Conservation (phyloP, 2,888 invertebrate genomes). For the Xylocampa areola region DNA sequence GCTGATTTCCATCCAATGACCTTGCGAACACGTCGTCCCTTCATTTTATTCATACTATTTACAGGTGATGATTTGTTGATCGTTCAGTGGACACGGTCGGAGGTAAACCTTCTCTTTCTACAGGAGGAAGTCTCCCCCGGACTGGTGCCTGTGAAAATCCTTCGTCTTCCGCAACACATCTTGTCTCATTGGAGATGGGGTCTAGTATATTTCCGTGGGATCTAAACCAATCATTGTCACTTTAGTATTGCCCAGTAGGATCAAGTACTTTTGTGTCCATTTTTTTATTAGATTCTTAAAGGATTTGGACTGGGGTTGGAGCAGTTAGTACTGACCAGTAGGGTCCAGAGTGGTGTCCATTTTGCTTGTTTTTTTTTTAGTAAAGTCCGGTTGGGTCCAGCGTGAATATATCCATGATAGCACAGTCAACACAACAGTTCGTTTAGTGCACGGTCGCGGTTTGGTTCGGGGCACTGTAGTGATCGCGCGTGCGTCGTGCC, state of each 20-base stretch:
- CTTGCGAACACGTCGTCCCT: constrained; percentile 79
- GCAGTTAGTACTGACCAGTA: constrained; percentile 79
- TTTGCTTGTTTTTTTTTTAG: constrained; percentile 63
- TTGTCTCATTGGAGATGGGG: constrained; percentile 67
- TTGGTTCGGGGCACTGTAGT: constrained; percentile 70
- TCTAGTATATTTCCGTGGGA: constrained; percentile 85
- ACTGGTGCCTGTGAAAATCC: constrained; percentile 81
- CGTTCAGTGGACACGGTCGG: constrained; percentile 64
- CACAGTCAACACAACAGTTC: constrained; percentile 80
- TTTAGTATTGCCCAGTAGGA: constrained; percentile 83
- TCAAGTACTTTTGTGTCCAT: constrained; percentile 76
- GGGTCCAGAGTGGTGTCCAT: constrained; percentile 84
- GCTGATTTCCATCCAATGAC: constrained; percentile 86
- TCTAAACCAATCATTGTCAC: constrained; percentile 81
- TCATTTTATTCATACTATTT: constrained; percentile 79
- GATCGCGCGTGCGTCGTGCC: constrained; percentile 75
- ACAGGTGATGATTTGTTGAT: constrained; percentile 76
- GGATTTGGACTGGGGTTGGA: constrained; percentile 57
- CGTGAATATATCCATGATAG: constrained; percentile 83
- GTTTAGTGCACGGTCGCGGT: constrained; percentile 71
- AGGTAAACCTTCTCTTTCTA: constrained; percentile 82
- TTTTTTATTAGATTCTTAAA: constrained; percentile 68
- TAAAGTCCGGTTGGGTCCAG: constrained; percentile 87
- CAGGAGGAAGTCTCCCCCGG: constrained; percentile 86
- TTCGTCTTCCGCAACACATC: constrained; percentile 87